Evolutionary conservation across 1,140 invertebrate genomes (phyloP), one percentile per base, ranked within the genome.

Genomic region (Pararge aegeria): DNA sequence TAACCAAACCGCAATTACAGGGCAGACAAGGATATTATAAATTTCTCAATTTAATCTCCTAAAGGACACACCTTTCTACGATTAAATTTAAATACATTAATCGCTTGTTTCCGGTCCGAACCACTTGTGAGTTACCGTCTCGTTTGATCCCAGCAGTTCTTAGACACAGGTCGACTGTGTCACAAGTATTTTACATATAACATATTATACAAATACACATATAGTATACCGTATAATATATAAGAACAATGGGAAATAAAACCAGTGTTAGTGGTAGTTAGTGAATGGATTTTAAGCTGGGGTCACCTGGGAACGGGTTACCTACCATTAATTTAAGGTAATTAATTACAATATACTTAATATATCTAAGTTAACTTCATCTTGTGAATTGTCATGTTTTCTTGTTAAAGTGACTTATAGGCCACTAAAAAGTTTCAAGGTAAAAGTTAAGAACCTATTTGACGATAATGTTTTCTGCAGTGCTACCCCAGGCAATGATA

Each of bases 21-120:
- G n/a, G n/a, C n/a, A n/a, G n/a, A n/a, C n/a, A n/a, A n/a, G n/a
- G n/a, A n/a, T n/a, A n/a, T n/a, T n/a, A n/a, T n/a, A n/a, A n/a
- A n/a, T n/a, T n/a, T 10, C 3, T 12, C n/a, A 12, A 10, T 34
- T 12, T 7, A 34, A 12, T 12, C 10, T 34, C 9, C 5, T 15
- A 42, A 18, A 42, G 38, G 38, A 42, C 38, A 42, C 15, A 16
- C 38, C 38, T 34, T 34, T 18, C 29, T 30, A 51, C 13, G 1
- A n/a, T 30, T 18, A 9, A 10, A 13, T 51, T 18, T 7, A 34
- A 19, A 34, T 30, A 12, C 15, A 10, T 37, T 38, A 51, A 58
- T 30, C 56, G 56, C 56, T 44, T 4, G 18, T 44, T 58, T 51
- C 37, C 7, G 18, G 49, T 21, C 52, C 56, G 6, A 12, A 15